phyloP scores from a whole-genome alignment of 2,888 invertebrate genomes.

The Meteorus colon region DNA sequence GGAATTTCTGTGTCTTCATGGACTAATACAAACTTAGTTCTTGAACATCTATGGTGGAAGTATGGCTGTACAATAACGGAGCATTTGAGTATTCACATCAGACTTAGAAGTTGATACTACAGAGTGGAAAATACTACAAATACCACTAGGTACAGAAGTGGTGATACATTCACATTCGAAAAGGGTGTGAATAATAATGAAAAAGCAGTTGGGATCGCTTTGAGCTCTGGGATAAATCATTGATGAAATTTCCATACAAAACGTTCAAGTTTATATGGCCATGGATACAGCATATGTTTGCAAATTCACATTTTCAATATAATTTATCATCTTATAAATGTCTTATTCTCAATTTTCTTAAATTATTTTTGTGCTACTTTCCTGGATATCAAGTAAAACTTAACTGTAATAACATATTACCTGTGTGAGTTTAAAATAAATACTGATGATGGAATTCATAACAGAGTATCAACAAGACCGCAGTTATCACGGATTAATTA shows the following conservation, averaged over 20 bases:
- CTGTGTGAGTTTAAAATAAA: no score
- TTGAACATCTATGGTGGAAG: not conserved
- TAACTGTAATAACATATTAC: no score
- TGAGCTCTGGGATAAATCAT: conserved; percentile 50
- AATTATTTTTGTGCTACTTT: not conserved
- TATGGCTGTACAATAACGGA: not conserved
- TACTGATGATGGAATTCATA: no score
- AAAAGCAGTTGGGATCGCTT: conserved; percentile 42
- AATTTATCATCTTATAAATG: not conserved
- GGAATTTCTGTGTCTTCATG: no score
- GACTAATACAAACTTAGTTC: no score
- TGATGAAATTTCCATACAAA: conserved; percentile 63
- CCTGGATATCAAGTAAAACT: no score
- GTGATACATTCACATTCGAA: conserved; percentile 1
- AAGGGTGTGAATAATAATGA: conserved; percentile 50
- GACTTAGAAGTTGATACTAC: not conserved
- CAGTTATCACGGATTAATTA: no score
- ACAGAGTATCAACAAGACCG: no score
- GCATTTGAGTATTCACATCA: not conserved
- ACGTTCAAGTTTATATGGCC: conserved; percentile 53
- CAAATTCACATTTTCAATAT: not conserved
- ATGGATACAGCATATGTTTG: not conserved
- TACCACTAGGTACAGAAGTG: conserved; percentile 23
- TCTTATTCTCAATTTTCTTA: not conserved
- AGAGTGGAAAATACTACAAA: conserved; percentile 10